These are phyloP conservation scores for Mastomys natalensis DNA, from an alignment of 2,113 vertebrate genomes.

Conservation along the genomic window DNA sequence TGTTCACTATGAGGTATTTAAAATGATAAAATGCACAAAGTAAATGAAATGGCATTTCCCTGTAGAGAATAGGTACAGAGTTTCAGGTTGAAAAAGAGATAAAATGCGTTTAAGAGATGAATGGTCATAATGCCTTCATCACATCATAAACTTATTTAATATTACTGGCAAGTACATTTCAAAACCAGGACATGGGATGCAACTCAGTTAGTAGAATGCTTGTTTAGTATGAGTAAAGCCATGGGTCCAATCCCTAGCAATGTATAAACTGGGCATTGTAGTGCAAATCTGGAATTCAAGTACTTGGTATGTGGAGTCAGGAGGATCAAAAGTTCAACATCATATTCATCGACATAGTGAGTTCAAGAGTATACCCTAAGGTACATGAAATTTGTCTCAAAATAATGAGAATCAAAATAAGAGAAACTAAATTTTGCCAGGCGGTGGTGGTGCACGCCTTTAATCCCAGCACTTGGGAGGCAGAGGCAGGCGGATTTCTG, in stretches of 20 bases:
- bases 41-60: not conserved
- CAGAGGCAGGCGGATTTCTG: no score
- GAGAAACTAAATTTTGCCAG: not conserved
- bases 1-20: not conserved
- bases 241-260: not conserved
- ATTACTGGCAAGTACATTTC: not conserved
- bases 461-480: no score
- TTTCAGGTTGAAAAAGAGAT: not conserved
- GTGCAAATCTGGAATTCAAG: no score
- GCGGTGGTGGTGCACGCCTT: no score
- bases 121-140: not conserved
- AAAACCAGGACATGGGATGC: not conserved
- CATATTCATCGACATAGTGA: not conserved
- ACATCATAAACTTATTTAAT: not conserved
- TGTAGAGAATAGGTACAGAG: not conserved
- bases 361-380: not conserved
- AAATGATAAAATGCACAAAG: not conserved
- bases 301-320: not conserved
- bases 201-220: not conserved
- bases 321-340: not conserved
- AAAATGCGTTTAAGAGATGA: not conserved
- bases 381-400: not conserved
- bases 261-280: not conserved
- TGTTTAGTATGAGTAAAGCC: not conserved
- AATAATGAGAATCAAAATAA: not conserved